Evolutionary conservation across 2,113 vertebrate species (phyloP), one percentile per base, ranked within the genome.

Genomic region (Grammomys dolichurus): DNA sequence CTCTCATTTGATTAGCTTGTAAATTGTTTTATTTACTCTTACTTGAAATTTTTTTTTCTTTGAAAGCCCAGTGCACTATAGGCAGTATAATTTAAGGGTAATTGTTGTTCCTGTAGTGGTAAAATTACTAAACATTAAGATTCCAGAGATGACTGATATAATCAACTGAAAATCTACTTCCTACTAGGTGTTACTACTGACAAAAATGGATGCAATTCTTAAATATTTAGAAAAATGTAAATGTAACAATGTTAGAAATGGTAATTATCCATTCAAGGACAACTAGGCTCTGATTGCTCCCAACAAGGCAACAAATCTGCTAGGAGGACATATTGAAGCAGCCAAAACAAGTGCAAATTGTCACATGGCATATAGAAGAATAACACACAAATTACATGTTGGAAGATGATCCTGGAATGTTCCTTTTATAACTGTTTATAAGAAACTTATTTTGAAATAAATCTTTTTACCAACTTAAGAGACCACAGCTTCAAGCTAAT

Each of bases 141-240:
- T 87, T 91, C 75, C 9, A 92, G 36, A 16, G 89, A 73, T 77
- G n/a, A 31, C 51, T 92, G 51, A 67, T 88, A 81, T 43, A 95
- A 92, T 92, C 51, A 95, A 40, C 65, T 94, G n/a, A 86, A 96
- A 90, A 86, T 95, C 75, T 95, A 90, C 51, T 93, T 54, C 88
- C 33, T 73, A 93, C 51, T 93, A 85, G 7, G 65, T 90, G 84
- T 97, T 90, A 96, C 93, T 86, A 88, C 51, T 24, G 3, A 60
- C 10, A 73, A 87, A 91, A 93, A 92, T 33, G 0, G 5, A 77
- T 86, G 3, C 0, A 69, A 80, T 95, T 88, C 19, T 92, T 87
- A 94, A 94, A 95, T 89, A 95, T 87, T 95, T 88, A 51, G 40
- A 77, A 96, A n/a, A 95, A 87, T 46, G 43, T 12, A 95, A 92